Percentiles rank a stretch among this genome's conserved stretches.
Evolutionary conservation across 2,113 vertebrate genomes (phyloP).

Genomic region (Ochotona princeps): DNA sequence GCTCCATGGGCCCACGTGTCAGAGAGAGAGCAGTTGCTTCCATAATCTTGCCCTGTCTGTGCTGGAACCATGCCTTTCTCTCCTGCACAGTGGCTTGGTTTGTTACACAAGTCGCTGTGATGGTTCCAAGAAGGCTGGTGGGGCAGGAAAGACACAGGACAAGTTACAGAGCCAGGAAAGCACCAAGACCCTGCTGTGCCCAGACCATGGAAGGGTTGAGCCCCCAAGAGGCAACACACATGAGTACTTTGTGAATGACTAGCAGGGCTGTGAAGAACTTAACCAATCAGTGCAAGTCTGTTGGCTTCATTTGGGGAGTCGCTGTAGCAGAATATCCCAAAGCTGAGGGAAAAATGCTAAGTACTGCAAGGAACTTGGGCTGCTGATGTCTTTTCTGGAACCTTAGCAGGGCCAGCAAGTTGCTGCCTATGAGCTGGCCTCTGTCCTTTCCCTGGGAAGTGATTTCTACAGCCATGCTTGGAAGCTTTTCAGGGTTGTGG

Average conservation of each 20-base stretch:
- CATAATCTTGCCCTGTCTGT: not conserved
- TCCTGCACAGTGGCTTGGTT: not conserved
- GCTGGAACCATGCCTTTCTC: not conserved
- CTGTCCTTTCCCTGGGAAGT: not conserved
- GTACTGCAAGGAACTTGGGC: no score
- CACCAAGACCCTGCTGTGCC: not conserved
- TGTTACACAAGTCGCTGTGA: not conserved
- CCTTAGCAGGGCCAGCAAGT: not conserved
- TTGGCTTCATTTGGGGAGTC: not conserved
- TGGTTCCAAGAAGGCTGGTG: not conserved
- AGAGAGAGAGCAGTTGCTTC: not conserved
- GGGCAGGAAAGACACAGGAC: not conserved
- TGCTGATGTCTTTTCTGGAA: rapidly evolving
- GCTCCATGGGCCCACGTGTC: not conserved
- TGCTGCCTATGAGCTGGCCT: not conserved
- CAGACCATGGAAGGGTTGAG: not conserved
- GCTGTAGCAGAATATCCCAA: not conserved
- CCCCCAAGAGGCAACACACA: not conserved
- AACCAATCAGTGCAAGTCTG: not conserved
- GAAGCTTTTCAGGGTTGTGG: not conserved
- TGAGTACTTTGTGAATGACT: not conserved
- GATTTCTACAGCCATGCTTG: no score
- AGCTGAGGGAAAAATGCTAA: not conserved
- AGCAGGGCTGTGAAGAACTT: not conserved
- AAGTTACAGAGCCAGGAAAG: not conserved